Conservation (phyloP, 2,888 invertebrate species). For the Pediacus dermestoides region DNA sequence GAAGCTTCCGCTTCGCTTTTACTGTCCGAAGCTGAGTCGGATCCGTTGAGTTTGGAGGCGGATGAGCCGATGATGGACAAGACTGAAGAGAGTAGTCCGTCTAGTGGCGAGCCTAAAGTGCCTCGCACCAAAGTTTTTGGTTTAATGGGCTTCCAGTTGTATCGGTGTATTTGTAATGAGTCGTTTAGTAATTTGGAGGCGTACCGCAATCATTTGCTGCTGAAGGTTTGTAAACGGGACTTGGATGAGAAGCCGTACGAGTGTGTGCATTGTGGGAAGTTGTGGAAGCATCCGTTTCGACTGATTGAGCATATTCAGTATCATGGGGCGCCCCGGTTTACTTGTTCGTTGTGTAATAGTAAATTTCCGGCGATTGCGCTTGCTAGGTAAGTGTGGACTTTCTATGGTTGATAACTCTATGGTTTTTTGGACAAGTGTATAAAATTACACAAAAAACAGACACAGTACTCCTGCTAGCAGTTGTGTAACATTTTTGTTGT, state of each 20-base stretch:
- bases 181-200: constrained; percentile 38
- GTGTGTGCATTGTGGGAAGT: constrained; percentile 55
- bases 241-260: constrained; percentile 38
- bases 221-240: constrained; percentile 25
- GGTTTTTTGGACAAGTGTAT: constrained; percentile 2
- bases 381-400: constrained; percentile 34
- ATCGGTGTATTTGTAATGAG: constrained; percentile 52
- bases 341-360: constrained; percentile 58
- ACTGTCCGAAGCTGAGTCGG: constrained; percentile 18
- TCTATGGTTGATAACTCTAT: constrained; percentile 1
- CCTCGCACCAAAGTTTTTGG: too few relatives aligned
- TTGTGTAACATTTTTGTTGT: too few relatives aligned
- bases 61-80: too few relatives aligned
- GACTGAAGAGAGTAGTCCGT: too few relatives aligned
- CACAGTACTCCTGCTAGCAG: neutral
- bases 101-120: too few relatives aligned
- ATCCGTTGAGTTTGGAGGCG: constrained; percentile 25
- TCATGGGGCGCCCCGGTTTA: constrained; percentile 58
- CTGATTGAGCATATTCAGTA: constrained; percentile 58
- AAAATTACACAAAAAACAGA: neutral
- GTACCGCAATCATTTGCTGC: constrained; percentile 48
- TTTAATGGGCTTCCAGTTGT: constrained; percentile 50
- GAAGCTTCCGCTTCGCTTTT: too few relatives aligned
- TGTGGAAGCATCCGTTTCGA: constrained; percentile 47
- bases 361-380: constrained; percentile 38